These are phyloP conservation scores for Orius insidiosus DNA, from an alignment of 1,140 invertebrate genomes.

Conservation along the genomic window DNA sequence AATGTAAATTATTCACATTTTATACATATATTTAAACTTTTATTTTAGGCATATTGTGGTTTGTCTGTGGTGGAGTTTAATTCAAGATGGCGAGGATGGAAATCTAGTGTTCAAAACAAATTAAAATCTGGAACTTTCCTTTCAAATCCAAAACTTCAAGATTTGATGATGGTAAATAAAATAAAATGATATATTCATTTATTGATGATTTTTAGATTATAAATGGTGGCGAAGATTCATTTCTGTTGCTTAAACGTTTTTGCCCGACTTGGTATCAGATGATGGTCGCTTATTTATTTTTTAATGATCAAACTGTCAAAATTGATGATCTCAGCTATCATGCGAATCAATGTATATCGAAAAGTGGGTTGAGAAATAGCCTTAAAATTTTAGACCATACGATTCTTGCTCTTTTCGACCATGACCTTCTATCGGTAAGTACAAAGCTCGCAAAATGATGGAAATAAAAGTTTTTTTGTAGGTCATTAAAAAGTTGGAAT, in stretches of 20 bases:
- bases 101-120: slow-evolving; percentile 54
- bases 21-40: slow-evolving; percentile 20
- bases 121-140: slow-evolving; percentile 50
- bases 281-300: slow-evolving; percentile 67
- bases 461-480: slow-evolving; percentile 23
- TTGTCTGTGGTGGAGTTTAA: slow-evolving; percentile 67
- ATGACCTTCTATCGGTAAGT: slow-evolving; percentile 49
- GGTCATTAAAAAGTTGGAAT: slow-evolving; percentile 65
- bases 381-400: slow-evolving; percentile 51
- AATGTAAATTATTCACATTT: slow-evolving; percentile 37
- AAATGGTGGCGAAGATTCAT: slow-evolving; percentile 53
- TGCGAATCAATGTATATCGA: slow-evolving; percentile 37
- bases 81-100: slow-evolving; percentile 75
- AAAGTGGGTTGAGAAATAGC: slow-evolving; percentile 30
- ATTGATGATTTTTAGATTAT: slow-evolving; percentile 42
- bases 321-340: slow-evolving; percentile 48
- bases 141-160: slow-evolving; percentile 49
- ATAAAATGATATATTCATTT: no score
- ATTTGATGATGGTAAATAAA: slow-evolving; percentile 61
- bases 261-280: slow-evolving; percentile 80
- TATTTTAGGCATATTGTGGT: slow-evolving; percentile 47
- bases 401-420: slow-evolving; percentile 60
- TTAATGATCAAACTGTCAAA: slow-evolving; percentile 61
- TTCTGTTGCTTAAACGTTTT: slow-evolving; percentile 34
- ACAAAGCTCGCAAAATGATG: slow-evolving; percentile 14